These are phyloP conservation scores for Physocephala rufipes DNA, from an alignment of 2,888 invertebrate species.

Conservation along the genomic window DNA sequence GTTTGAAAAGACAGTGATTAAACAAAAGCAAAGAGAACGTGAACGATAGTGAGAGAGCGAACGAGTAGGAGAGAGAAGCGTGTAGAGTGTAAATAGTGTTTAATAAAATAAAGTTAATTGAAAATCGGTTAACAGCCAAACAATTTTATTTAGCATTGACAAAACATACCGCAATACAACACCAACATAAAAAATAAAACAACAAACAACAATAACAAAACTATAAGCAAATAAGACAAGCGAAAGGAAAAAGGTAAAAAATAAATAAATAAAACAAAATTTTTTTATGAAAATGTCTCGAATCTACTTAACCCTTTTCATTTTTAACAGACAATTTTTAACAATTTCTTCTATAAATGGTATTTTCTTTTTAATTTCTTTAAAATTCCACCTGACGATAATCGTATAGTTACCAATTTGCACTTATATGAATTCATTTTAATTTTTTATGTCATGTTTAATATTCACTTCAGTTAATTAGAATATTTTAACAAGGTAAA, in stretches of 20 bases:
- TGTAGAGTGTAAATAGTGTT: conserved; percentile 3
- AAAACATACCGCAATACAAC: conserved; percentile 14
- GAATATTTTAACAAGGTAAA: too few relatives aligned
- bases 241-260: too few relatives aligned
- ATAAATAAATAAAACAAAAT: too few relatives aligned
- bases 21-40: conserved; percentile 7
- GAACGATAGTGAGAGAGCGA: too few relatives aligned
- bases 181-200: not conserved
- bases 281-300: not conserved
- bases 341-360: too few relatives aligned
- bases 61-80: not conserved
- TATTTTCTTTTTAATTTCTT: not conserved
- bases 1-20: not conserved
- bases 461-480: too few relatives aligned
- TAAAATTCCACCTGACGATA: not conserved
- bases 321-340: too few relatives aligned
- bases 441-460: too few relatives aligned
- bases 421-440: too few relatives aligned
- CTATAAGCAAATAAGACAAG: too few relatives aligned
- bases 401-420: too few relatives aligned
- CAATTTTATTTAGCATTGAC: too few relatives aligned
- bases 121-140: not conserved
- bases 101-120: conserved; percentile 22
- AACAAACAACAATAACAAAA: not conserved
- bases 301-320: not conserved